Evolutionary conservation across 2,888 invertebrate genomes (phyloP), one percentile per base, ranked within the genome.

Genomic region (Amiota communis): DNA sequence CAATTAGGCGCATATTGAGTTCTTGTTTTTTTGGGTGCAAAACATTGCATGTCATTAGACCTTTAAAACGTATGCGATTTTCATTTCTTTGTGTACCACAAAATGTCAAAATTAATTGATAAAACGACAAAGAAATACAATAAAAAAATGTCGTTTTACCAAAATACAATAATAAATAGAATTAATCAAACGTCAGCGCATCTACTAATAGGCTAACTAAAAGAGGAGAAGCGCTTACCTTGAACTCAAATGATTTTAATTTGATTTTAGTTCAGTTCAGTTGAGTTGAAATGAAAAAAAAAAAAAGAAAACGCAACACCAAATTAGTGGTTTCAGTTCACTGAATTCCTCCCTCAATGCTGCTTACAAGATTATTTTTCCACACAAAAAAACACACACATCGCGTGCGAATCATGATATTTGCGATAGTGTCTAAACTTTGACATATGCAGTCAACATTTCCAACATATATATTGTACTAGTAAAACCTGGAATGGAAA

Each of bases 341-440:
- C 6, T 46, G 59, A 17, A 11, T 59, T 59, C 59, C 59, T 15
- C 53, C 13, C 53, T 15, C 17, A 20, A 9, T 20, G 59, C 59
- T 20, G 59, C 59, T 59, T 59, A 15, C 59, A 1, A 15, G 13
- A 51, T 59, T 20, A 17, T 53, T 53, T 53, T 53, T 12, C 53
- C 53, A n/a, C 53, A 53, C 53, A 1, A 13, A 53, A 12, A 12
- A 13, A 53, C 53, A 53, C 53, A 53, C 53, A 53, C 76, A 87
- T 86, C 87, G 86, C 86, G 86, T 86, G 86, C 79, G 79, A 74
- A 74, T 76, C 75, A 80, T 81, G 81, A 87, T 83, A 86, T 85
- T 83, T 87, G 80, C 80, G 83, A 83, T 87, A 78, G 79, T 84
- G 86, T 86, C 87, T 82, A 81, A 84, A 80, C 84, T 85, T 79